phyloP scores from a whole-genome alignment of 2,113 vertebrate species.

The Eolophus roseicapilla region DNA sequence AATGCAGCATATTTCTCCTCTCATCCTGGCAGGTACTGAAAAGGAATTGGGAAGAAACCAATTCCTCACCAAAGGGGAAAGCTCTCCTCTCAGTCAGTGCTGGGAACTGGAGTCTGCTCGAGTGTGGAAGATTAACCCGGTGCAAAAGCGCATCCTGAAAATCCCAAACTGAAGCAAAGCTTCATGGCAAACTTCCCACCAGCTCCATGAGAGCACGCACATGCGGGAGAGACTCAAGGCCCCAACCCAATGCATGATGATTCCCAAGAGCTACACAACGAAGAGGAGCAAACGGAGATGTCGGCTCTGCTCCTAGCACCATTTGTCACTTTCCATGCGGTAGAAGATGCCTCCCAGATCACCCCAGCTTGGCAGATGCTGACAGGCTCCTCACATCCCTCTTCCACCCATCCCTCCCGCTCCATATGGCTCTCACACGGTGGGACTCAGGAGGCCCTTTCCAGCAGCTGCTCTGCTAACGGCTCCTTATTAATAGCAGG shows the following conservation, averaged over 20 bases:
- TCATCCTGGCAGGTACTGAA: not conserved
- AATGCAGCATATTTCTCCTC: not conserved
- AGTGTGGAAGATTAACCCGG: not conserved
- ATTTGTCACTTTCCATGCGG: not conserved
- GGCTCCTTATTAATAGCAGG: not conserved
- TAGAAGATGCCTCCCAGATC: not conserved
- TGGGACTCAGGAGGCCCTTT: not conserved
- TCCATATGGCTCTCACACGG: not conserved
- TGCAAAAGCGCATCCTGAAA: not conserved
- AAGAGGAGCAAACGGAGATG: not conserved
- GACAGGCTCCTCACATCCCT: not conserved
- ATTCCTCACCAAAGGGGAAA: not conserved
- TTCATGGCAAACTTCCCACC: not conserved
- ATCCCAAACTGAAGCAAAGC: rapidly evolving
- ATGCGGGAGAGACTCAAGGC: not conserved
- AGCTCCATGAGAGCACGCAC: not conserved
- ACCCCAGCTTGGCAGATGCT: not conserved
- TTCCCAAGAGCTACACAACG: not conserved
- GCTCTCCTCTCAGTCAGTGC: not conserved
- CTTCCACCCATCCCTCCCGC: not conserved
- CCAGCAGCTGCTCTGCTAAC: not conserved
- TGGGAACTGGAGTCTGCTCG: not conserved
- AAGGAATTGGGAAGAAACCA: not conserved
- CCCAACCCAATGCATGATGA: not conserved
- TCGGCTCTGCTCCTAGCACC: not conserved